Evolutionary conservation across 2,113 vertebrate genomes (phyloP).

Genomic region (Tor tambroides): DNA sequence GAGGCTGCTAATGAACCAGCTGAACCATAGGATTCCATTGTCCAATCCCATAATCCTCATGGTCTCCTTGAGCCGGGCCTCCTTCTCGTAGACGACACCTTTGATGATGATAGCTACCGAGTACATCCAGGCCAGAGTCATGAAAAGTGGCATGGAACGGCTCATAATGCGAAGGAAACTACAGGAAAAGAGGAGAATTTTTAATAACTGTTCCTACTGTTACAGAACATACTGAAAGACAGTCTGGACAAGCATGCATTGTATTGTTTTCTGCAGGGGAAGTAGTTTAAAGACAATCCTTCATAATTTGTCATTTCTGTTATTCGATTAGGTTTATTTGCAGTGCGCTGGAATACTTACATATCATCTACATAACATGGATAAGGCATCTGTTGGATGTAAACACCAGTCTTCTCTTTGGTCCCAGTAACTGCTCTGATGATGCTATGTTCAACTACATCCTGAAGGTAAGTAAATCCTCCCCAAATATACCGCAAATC

Average conservation of each 20-base stretch:
- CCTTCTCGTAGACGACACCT: conserved; percentile 96
- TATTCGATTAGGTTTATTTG: no score
- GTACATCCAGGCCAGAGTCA: conserved; percentile 98
- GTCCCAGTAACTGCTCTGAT: conserved; percentile 86
- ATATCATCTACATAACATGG: conserved; percentile 98
- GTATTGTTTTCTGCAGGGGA: no score
- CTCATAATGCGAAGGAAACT: conserved; percentile 81
- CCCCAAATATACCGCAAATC: conserved; percentile 98
- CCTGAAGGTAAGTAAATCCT: conserved; percentile 94
- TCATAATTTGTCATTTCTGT: no score
- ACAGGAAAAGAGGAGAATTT: not conserved
- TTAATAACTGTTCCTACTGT: no score
- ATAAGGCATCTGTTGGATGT: conserved; percentile 98
- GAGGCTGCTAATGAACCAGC: conserved; percentile 97
- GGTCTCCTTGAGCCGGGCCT: conserved; percentile 94
- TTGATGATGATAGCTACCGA: conserved; percentile 97
- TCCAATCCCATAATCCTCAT: conserved; percentile 98
- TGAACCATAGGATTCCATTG: conserved; percentile 93
- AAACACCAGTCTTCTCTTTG: conserved; percentile 89
- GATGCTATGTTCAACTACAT: conserved; percentile 92
- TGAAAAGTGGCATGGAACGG: conserved; percentile 94
- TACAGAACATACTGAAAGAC: no score
- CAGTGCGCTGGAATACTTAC: conserved; percentile 72
- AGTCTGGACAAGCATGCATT: no score
- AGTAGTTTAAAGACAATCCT: no score